phyloP scores from a whole-genome alignment of 1,140 invertebrate genomes.

The Belonocnema kinseyi region DNA sequence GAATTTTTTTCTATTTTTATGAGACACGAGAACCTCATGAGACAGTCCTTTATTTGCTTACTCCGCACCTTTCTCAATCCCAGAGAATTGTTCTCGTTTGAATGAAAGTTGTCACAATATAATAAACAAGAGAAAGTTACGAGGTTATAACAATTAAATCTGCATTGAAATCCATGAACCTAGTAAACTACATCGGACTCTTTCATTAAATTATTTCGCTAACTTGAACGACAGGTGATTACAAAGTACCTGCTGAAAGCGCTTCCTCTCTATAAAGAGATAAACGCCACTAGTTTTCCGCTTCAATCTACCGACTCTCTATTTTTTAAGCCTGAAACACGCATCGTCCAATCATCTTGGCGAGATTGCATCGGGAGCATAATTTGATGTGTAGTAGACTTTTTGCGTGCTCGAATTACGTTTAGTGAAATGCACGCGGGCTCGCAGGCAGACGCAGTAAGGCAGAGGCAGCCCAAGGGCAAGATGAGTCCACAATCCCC shows the following conservation, averaged over 20 bases:
- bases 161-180: too few relatives aligned
- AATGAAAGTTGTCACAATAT: neutral
- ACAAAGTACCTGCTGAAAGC: conserved; percentile 16
- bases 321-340: conserved; percentile 1
- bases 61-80: too few relatives aligned
- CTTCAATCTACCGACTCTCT: conserved; percentile 19
- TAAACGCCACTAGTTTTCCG: conserved; percentile 37
- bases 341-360: conserved; percentile 23
- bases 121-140: neutral
- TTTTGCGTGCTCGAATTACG: conserved; percentile 9
- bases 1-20: too few relatives aligned
- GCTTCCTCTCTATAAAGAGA: conserved; percentile 26
- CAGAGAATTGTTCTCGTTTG: too few relatives aligned
- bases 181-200: neutral
- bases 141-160: too few relatives aligned
- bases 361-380: conserved; percentile 22
- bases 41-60: too few relatives aligned
- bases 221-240: conserved; percentile 20
- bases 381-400: conserved; percentile 15
- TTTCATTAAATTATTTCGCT: neutral
- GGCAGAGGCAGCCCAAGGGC: conserved; percentile 42
- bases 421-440: conserved; percentile 34
- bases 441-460: too few relatives aligned
- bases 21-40: too few relatives aligned
- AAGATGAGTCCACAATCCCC: conserved; percentile 36